These are phyloP conservation scores for Allacma fusca DNA, from an alignment of 2,888 invertebrate species.

Conservation along the genomic window DNA sequence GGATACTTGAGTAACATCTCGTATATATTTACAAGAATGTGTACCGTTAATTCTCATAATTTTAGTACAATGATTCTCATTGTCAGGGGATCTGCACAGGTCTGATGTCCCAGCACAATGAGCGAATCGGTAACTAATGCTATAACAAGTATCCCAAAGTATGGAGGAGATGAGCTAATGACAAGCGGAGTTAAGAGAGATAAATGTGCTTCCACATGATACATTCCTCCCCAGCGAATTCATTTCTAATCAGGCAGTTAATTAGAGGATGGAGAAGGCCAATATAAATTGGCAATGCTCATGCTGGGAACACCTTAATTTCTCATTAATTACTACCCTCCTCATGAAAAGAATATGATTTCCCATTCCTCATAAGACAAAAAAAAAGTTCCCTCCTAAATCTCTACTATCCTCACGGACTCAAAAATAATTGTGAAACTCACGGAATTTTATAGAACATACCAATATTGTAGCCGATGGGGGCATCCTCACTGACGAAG, in stretches of 20 bases:
- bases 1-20: too few relatives aligned
- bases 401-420: not conserved
- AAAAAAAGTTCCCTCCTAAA: too few relatives aligned
- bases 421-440: conserved; percentile 1
- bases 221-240: not conserved
- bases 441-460: conserved; percentile 49
- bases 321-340: conserved; percentile 15
- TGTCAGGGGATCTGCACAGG: too few relatives aligned
- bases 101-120: too few relatives aligned
- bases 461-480: conserved; percentile 82
- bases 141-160: not conserved
- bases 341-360: conserved; percentile 9
- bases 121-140: too few relatives aligned
- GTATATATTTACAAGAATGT: too few relatives aligned
- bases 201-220: not conserved
- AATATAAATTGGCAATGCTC: conserved; percentile 24
- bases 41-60: not conserved
- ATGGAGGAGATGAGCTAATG: not conserved
- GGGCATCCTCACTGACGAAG: conserved; percentile 85
- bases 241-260: conserved; percentile 28
- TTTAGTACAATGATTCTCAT: too few relatives aligned
- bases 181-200: conserved; percentile 5
- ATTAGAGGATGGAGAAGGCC: conserved; percentile 29
- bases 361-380: conserved; percentile 3
- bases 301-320: conserved; percentile 6